Evolutionary conservation across 2,113 vertebrate species (phyloP), one percentile per base, ranked within the genome.

Genomic region (Odocoileus virginianus): DNA sequence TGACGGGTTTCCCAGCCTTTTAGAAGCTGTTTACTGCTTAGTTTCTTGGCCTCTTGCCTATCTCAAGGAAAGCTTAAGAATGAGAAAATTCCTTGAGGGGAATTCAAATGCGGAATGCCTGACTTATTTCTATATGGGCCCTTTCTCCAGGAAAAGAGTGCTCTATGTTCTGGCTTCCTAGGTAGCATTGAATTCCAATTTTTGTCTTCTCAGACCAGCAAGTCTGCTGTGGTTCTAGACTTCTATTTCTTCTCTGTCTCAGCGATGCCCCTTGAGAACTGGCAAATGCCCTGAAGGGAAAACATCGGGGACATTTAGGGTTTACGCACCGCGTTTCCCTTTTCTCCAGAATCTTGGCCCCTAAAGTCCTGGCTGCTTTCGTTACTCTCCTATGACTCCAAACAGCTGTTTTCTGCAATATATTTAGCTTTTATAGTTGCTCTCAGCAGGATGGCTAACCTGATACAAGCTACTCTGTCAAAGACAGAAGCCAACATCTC

Each of bases 321-420:
- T 92, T 95, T 82, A 55, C 71, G 84, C 57, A 8, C 16, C 57
- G 82, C 13, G 19, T 85, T 97, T 97, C 60, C 21, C 83, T 91
- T 96, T 88, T 57, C 83, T 64, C 61, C 79, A 85, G 81, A 58
- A 92, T 90, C 60, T 95, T 90, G 89, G 92, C 64, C 97, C 87
- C 95, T 81, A n/a, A 89, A 47, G 89, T 90, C 90, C 92, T 92
- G 79, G 45, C 84, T 94, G 84, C 79, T 30, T 98, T 94, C 57
- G 55, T 60, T 82, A 93, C 81, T 97, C 97, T 96, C 95, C 40
- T 19, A 54, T 98, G 97, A 96, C 55, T 94, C 79, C 43, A 95
- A 96, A 94, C 97, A 96, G 78, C 89, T 98, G 94, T 96, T 97
- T 98, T 96, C 94, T 97, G 87, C 86, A 98, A 95, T 95, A 91